These are phyloP conservation scores for Pan troglodytes DNA, from an alignment of 2,113 vertebrate genomes.

Conservation along the genomic window DNA sequence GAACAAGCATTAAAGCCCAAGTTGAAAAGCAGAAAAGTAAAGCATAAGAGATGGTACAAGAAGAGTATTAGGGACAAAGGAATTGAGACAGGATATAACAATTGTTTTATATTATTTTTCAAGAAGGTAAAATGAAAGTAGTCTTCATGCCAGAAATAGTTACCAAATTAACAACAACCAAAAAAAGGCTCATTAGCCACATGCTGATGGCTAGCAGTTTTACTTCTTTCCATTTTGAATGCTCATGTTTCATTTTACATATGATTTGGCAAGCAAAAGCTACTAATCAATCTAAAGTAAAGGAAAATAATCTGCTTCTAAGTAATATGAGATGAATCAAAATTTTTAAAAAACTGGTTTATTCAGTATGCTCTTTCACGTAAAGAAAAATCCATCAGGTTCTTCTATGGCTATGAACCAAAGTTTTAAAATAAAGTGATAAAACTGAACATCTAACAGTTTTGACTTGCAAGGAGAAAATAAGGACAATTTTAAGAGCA, in stretches of 20 bases:
- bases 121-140: not conserved
- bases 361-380: not conserved
- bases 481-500: not conserved
- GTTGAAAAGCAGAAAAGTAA: conserved; percentile 2
- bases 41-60: not conserved
- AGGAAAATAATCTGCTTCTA: not conserved
- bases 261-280: not conserved
- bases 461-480: conserved; percentile 15
- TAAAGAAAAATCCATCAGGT: not conserved
- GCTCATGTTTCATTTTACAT: not conserved
- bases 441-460: not conserved
- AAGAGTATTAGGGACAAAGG: not conserved
- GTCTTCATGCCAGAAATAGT: not conserved
- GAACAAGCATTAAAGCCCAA: not conserved
- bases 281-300: not conserved
- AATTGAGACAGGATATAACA: not conserved
- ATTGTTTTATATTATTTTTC: not conserved
- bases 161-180: not conserved
- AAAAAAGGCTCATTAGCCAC: not conserved
- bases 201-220: not conserved
- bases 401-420: not conserved
- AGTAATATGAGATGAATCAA: not conserved
- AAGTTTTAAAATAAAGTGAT: not conserved
- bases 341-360: not conserved
- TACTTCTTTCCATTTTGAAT: not conserved